Conservation (phyloP, 1,140 invertebrate species). For the Heliconius himera region DNA sequence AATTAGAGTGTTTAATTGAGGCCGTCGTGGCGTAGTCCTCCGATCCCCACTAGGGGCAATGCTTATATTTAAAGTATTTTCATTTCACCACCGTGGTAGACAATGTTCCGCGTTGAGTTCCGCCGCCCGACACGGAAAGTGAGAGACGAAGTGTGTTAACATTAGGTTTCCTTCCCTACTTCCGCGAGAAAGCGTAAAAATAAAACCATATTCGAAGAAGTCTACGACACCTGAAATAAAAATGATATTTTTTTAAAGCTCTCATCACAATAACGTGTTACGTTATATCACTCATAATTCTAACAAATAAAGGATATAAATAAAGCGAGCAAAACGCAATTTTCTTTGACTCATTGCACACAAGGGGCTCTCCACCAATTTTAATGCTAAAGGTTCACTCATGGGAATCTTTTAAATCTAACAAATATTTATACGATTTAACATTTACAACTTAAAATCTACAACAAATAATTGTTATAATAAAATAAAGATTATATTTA, state of each 20-base stretch:
- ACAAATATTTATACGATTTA: not conserved
- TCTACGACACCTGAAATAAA: not conserved
- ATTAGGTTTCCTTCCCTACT: not conserved
- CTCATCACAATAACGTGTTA: not conserved
- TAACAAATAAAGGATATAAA: not conserved
- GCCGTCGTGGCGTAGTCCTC: too few species aligned
- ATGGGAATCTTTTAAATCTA: not conserved
- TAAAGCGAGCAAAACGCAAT: conserved; percentile 1
- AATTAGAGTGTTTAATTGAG: too few species aligned
- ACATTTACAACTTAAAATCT: too few species aligned
- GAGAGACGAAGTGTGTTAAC: too few species aligned
- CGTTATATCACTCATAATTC: conserved; percentile 6
- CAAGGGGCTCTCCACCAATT: not conserved
- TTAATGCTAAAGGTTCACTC: not conserved
- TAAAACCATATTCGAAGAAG: not conserved
- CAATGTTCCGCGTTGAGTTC: too few species aligned
- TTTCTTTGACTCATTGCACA: not conserved
- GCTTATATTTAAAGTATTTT: too few species aligned
- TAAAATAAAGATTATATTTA: not conserved
- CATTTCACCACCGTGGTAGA: too few species aligned
- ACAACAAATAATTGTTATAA: not conserved
- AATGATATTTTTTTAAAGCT: not conserved
- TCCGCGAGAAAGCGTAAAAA: not conserved
- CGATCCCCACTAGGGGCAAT: too few species aligned
- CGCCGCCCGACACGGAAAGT: too few species aligned